These are phyloP conservation scores for Epinephelus malabaricus DNA, from an alignment of 2,797 vertebrate genomes.

Conservation along the genomic window DNA sequence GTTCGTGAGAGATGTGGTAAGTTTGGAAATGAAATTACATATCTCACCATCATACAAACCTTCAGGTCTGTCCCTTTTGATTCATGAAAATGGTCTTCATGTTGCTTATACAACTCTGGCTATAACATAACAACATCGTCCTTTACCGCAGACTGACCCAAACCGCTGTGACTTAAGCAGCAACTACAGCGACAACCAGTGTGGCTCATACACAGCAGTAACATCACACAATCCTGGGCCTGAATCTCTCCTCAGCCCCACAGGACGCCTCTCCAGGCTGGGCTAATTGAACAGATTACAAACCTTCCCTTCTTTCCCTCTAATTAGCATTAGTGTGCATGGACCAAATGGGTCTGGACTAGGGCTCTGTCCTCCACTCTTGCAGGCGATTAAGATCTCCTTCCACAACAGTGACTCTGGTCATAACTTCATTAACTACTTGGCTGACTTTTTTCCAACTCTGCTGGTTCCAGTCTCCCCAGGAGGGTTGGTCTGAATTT, in stretches of 20 bases:
- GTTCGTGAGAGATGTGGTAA: slow-evolving; percentile 2
- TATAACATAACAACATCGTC: not conserved
- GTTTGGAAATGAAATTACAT: slow-evolving; percentile 3
- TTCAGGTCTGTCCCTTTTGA: slow-evolving; percentile 19
- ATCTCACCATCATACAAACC: slow-evolving; percentile 18
- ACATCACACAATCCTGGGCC: slow-evolving; percentile 49
- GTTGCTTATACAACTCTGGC: not conserved
- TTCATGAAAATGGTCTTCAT: slow-evolving; percentile 49
- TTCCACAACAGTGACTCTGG: slow-evolving; percentile 62
- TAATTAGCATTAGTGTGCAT: slow-evolving; percentile 74
- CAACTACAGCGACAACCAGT: not conserved
- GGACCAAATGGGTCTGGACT: slow-evolving; percentile 72
- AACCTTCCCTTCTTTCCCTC: slow-evolving; percentile 60
- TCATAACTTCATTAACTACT: slow-evolving; percentile 80
- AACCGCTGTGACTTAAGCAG: not conserved
- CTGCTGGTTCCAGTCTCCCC: slow-evolving; percentile 37
- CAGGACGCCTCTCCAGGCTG: slow-evolving; percentile 62
- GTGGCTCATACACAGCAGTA: slow-evolving; percentile 5
- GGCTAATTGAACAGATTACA: slow-evolving; percentile 81
- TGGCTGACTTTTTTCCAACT: slow-evolving; percentile 68
- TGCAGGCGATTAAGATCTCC: slow-evolving; percentile 71
- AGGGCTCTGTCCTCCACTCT: slow-evolving; percentile 63
- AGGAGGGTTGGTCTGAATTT: slow-evolving; percentile 43
- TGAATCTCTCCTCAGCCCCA: slow-evolving; percentile 65
- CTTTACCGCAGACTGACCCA: not conserved